phyloP scores from a whole-genome alignment of 1,140 invertebrate genomes.

The Gryllus bimaculatus region DNA sequence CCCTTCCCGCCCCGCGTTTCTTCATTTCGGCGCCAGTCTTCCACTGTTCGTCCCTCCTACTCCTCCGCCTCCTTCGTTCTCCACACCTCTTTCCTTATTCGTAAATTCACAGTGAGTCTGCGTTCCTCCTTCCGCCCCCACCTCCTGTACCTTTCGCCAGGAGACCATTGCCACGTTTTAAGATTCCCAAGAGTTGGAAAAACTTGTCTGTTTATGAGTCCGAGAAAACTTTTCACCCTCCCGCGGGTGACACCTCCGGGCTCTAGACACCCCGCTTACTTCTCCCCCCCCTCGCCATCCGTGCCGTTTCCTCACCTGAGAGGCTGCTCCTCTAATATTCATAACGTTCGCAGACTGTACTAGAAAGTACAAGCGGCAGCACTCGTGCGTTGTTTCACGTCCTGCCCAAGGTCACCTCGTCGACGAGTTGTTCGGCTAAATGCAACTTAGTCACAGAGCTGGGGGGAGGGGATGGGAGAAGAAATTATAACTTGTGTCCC shows the following conservation, averaged over 20 bases:
- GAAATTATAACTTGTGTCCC: too few relatives aligned
- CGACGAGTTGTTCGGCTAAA: too few relatives aligned
- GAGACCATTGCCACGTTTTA: neutral
- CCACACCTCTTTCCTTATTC: too few relatives aligned
- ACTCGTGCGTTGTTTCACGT: neutral
- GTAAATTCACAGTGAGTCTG: too few relatives aligned
- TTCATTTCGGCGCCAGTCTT: neutral
- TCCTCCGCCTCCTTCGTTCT: neutral
- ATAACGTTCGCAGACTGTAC: neutral
- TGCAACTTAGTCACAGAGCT: too few relatives aligned
- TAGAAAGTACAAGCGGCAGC: neutral
- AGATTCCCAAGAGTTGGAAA: neutral
- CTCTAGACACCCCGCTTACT: neutral
- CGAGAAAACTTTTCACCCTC: neutral
- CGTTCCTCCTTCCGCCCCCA: too few relatives aligned
- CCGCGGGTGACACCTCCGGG: too few relatives aligned
- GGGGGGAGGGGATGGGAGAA: too few relatives aligned
- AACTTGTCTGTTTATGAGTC: conserved; percentile 1
- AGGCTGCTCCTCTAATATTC: neutral
- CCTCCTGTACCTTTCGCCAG: too few relatives aligned
- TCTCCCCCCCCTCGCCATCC: neutral
- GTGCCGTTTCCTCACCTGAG: neutral
- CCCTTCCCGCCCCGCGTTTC: neutral
- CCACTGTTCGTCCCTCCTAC: neutral
- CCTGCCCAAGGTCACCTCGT: too few relatives aligned